These are phyloP conservation scores for Oryzaephilus surinamensis DNA, from an alignment of 1,140 invertebrate genomes.

Conservation along the genomic window DNA sequence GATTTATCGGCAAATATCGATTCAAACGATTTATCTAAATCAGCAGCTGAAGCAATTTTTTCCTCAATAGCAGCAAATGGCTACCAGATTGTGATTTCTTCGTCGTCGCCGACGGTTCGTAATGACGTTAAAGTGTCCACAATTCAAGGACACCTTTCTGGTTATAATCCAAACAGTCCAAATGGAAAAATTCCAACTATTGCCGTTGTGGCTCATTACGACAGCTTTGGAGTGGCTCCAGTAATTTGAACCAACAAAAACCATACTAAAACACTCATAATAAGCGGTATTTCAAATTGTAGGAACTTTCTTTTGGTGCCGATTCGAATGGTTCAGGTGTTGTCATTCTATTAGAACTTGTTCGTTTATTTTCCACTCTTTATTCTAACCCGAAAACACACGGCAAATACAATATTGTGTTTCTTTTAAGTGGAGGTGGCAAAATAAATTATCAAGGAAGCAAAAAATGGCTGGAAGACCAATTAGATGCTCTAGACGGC, in stretches of 20 bases:
- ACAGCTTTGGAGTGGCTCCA: slow-evolving; percentile 77
- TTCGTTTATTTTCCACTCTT: slow-evolving; percentile 82
- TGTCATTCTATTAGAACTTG: slow-evolving; percentile 77
- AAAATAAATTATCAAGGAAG: slow-evolving; percentile 90
- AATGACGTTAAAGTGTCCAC: slow-evolving; percentile 73
- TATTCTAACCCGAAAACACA: slow-evolving; percentile 71
- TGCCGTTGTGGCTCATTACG: slow-evolving; percentile 86
- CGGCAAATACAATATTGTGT: slow-evolving; percentile 79
- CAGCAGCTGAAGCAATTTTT: slow-evolving; percentile 68
- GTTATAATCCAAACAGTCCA: slow-evolving; percentile 58
- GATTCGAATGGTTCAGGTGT: slow-evolving; percentile 94
- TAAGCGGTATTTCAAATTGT: no score
- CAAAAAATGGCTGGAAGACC: slow-evolving; percentile 90
- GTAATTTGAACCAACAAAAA: no score
- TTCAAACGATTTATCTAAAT: slow-evolving; percentile 42
- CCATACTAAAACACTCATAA: no score
- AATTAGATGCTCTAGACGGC: slow-evolving; percentile 65
- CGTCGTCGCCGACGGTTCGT: slow-evolving; percentile 56
- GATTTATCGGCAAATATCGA: slow-evolving; percentile 48
- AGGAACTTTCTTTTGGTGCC: slow-evolving; percentile 75
- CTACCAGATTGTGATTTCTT: slow-evolving; percentile 71
- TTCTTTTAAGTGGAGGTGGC: slow-evolving; percentile 83
- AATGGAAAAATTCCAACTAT: slow-evolving; percentile 77
- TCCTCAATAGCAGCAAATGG: slow-evolving; percentile 86
- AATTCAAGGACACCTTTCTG: slow-evolving; percentile 76